These are phyloP conservation scores for Actinostola sp. DNA, from an alignment of 92 coral and sea anemone genomes.

Conservation along the genomic window DNA sequence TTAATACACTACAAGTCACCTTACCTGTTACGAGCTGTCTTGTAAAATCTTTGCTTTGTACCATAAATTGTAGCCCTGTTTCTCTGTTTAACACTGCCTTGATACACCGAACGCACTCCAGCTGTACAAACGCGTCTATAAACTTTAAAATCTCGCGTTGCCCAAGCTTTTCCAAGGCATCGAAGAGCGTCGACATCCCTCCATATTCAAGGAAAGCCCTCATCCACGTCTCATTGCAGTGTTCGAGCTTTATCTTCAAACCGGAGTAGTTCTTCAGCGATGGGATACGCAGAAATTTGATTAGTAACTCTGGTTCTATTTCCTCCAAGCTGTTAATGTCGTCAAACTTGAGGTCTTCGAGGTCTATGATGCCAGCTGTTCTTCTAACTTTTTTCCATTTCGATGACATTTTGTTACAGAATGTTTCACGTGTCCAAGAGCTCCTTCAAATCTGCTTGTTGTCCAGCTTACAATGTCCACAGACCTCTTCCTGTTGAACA, in stretches of 20 bases:
- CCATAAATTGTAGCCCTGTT: slow-evolving; percentile 80
- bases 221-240: slow-evolving; percentile 80
- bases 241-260: slow-evolving; percentile 61
- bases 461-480: not conserved
- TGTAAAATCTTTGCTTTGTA: slow-evolving; percentile 64
- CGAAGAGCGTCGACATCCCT: slow-evolving; percentile 77
- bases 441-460: not conserved
- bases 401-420: slow-evolving; percentile 39
- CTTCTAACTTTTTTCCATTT: slow-evolving; percentile 52
- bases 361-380: slow-evolving; percentile 39
- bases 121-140: slow-evolving; percentile 77
- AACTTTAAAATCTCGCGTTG: slow-evolving; percentile 67
- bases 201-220: slow-evolving; percentile 78
- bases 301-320: slow-evolving; percentile 72
- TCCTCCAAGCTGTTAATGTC: slow-evolving; percentile 53
- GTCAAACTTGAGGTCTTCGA: slow-evolving; percentile 37
- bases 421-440: not conserved
- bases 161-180: slow-evolving; percentile 82
- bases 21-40: slow-evolving; percentile 80
- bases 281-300: slow-evolving; percentile 78
- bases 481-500: not conserved
- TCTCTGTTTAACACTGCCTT: slow-evolving; percentile 89
- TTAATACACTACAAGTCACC: too few species aligned
- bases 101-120: slow-evolving; percentile 90
- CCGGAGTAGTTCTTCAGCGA: slow-evolving; percentile 75